These are phyloP conservation scores for Alectura lathami DNA, from an alignment of 2,113 vertebrate genomes.

Conservation along the genomic window DNA sequence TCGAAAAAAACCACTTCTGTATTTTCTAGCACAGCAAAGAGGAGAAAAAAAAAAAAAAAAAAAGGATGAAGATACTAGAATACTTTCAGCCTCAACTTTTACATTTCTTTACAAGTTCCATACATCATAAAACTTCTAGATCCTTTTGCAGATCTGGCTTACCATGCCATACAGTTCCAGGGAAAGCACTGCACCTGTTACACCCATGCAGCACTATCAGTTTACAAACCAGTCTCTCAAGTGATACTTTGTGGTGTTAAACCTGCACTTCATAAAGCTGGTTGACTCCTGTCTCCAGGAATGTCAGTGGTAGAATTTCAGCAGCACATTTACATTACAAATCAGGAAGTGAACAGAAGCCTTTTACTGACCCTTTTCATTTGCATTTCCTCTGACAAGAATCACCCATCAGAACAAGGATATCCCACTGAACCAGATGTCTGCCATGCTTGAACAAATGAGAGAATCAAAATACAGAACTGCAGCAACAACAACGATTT, in stretches of 20 bases:
- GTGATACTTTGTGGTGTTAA: neutral
- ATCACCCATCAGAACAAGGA: neutral
- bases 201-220: neutral
- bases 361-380: constrained; percentile 2
- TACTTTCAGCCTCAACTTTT: neutral
- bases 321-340: constrained; percentile 28
- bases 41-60: too few relatives aligned
- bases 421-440: neutral
- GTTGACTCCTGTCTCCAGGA: neutral
- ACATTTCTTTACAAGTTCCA: neutral
- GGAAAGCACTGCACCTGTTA: neutral
- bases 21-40: neutral
- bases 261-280: neutral
- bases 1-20: neutral
- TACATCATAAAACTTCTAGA: neutral
- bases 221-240: neutral
- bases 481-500: neutral
- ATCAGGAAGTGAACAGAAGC: constrained; percentile 26
- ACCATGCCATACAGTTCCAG: neutral
- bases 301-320: neutral
- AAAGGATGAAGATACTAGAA: neutral
- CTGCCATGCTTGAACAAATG: neutral
- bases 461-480: neutral
- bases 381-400: constrained; percentile 27
- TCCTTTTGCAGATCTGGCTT: neutral